Percentiles rank a stretch among this genome's conserved stretches.
Evolutionary conservation across 2,888 invertebrate genomes (phyloP).

Genomic region (Sminthurides aquaticus): DNA sequence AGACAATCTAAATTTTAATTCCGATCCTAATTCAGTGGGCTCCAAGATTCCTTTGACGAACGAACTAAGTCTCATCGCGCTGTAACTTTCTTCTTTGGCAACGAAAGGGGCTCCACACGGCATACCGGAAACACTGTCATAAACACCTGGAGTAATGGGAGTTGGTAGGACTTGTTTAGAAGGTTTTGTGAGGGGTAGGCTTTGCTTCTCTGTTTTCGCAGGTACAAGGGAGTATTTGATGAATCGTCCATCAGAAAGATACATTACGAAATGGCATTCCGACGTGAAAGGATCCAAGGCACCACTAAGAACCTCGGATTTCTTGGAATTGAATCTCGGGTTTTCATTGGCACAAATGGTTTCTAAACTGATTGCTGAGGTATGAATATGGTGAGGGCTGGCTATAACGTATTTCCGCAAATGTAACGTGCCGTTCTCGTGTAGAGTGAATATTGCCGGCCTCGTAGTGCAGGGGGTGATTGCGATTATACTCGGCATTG

Average conservation of each 20-base stretch:
- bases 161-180: slow-evolving; percentile 14
- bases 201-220: slow-evolving; percentile 13
- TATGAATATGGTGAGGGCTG: slow-evolving; percentile 29
- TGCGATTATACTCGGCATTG: slow-evolving; percentile 24
- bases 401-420: slow-evolving; percentile 37
- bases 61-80: slow-evolving; percentile 17
- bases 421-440: slow-evolving; percentile 38
- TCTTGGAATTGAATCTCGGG: slow-evolving; percentile 38
- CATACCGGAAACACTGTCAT: not conserved
- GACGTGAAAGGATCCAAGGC: slow-evolving; percentile 27
- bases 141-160: slow-evolving; percentile 13
- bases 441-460: slow-evolving; percentile 34
- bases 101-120: not conserved
- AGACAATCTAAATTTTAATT: slow-evolving; percentile 35
- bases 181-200: not conserved
- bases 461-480: slow-evolving; percentile 30
- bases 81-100: not conserved
- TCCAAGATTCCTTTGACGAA: slow-evolving; percentile 30
- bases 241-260: slow-evolving; percentile 40
- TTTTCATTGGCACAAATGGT: slow-evolving; percentile 33
- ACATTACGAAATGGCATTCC: slow-evolving; percentile 33
- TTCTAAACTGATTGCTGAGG: slow-evolving; percentile 29
- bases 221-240: slow-evolving; percentile 32
- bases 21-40: slow-evolving; percentile 25
- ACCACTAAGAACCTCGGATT: slow-evolving; percentile 37